These are phyloP conservation scores for Carlito syrichta DNA, from an alignment of 2,113 vertebrate genomes.

Conservation along the genomic window DNA sequence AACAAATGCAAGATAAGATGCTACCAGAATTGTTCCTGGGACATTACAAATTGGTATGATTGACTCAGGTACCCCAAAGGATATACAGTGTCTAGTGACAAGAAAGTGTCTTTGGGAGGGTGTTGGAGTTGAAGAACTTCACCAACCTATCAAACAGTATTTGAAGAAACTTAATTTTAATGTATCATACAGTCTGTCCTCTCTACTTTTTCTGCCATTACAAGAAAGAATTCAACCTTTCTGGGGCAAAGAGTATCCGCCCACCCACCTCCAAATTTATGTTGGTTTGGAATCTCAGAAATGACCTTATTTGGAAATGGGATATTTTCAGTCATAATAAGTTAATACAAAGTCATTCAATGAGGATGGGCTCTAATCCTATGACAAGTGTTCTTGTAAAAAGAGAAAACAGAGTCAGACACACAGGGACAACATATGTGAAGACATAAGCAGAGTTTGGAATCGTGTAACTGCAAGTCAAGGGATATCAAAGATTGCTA, in stretches of 20 bases:
- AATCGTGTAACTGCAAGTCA: background rate
- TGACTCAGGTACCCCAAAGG: background rate
- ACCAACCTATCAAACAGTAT: background rate
- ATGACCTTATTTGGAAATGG: background rate
- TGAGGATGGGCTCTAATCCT: background rate
- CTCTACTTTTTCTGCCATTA: background rate
- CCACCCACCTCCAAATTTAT: background rate
- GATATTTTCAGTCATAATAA: background rate
- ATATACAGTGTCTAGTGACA: background rate
- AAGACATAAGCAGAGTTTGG: background rate
- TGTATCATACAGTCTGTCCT: background rate
- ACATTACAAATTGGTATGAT: background rate
- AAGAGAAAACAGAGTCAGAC: background rate
- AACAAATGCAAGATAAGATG: background rate
- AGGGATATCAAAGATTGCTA: no score
- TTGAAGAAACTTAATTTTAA: background rate
- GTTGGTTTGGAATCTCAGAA: background rate
- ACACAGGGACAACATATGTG: background rate
- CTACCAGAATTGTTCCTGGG: background rate
- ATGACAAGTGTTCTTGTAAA: background rate
- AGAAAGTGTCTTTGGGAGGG: background rate
- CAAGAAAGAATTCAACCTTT: background rate
- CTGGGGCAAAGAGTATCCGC: background rate
- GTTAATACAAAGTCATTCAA: background rate
- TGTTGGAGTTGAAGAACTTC: background rate